Conservation (phyloP, 2,113 vertebrate genomes). For the Ardeotis arabs region DNA sequence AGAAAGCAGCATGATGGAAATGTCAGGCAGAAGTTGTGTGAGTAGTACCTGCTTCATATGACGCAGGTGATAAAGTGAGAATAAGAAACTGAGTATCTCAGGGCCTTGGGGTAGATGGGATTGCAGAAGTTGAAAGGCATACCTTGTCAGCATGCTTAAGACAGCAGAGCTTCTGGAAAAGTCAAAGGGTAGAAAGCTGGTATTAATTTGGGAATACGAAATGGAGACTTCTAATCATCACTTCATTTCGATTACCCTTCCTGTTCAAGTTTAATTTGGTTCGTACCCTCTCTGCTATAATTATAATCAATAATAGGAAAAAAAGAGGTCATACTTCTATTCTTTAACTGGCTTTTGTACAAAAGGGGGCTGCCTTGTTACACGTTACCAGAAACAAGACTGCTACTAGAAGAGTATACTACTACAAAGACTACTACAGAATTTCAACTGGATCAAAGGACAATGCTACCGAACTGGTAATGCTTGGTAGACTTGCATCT, state of each 20-base stretch:
- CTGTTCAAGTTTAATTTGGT: not conserved
- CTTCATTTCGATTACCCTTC: not conserved
- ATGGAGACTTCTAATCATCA: fast-evolving
- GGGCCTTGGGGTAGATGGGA: not conserved
- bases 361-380: not conserved
- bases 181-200: not conserved
- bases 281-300: not conserved
- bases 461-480: not conserved
- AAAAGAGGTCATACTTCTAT: not conserved
- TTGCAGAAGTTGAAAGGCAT: not conserved
- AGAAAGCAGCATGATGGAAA: not conserved
- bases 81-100: not conserved
- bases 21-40: not conserved
- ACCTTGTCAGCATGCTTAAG: not conserved
- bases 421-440: not conserved
- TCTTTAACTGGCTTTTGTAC: not conserved
- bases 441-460: not conserved
- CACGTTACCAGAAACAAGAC: not conserved
- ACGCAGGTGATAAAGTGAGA: not conserved
- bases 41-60: not conserved
- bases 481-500: not conserved
- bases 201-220: not conserved
- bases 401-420: not conserved
- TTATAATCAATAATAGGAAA: not conserved
- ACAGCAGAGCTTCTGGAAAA: not conserved